phyloP scores from a whole-genome alignment of 2,888 invertebrate species.

The Pecten maximus region DNA sequence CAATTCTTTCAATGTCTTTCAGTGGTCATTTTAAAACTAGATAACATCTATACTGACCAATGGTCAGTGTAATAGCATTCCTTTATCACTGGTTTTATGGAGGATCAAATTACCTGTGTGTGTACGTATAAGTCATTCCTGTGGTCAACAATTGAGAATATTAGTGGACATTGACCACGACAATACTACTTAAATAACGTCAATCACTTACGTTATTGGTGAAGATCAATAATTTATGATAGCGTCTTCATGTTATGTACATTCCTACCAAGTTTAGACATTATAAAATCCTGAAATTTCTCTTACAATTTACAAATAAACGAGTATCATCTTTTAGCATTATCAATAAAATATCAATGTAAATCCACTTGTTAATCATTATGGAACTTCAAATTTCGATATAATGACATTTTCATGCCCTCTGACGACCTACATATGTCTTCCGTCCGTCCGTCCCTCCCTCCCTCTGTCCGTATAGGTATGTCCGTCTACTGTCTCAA shows the following conservation, averaged over 20 bases:
- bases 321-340: too few relatives aligned
- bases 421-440: too few relatives aligned
- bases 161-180: constrained; percentile 15
- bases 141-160: neutral
- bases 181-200: neutral
- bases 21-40: constrained; percentile 18
- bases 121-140: neutral
- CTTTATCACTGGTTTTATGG: neutral
- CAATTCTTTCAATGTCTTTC: neutral
- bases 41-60: neutral
- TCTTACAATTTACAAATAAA: too few relatives aligned
- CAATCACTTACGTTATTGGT: neutral
- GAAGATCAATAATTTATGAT: neutral
- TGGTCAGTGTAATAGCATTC: neutral
- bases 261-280: neutral
- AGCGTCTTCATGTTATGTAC: neutral
- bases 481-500: too few relatives aligned
- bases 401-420: too few relatives aligned
- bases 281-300: too few relatives aligned
- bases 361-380: too few relatives aligned
- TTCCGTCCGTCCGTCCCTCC: too few relatives aligned
- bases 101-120: neutral
- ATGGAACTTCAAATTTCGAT: too few relatives aligned
- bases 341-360: too few relatives aligned
- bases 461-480: too few relatives aligned